phyloP scores from a whole-genome alignment of 2,888 invertebrate genomes.

The Nephrotoma appendiculata region DNA sequence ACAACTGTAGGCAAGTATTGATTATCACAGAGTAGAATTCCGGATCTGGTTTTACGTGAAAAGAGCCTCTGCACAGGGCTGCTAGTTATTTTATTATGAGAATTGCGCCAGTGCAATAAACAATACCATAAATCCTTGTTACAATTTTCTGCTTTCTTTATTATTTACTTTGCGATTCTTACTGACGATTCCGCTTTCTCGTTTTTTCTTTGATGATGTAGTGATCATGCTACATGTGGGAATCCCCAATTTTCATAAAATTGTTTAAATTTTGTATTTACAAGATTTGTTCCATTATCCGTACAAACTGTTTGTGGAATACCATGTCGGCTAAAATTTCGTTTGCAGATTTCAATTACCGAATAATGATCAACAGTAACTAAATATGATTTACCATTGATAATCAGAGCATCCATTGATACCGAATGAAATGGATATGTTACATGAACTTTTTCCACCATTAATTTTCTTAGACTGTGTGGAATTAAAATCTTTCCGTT shows the following conservation, averaged over 20 bases:
- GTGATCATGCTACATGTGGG: constrained; percentile 11
- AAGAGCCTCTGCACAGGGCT: not conserved
- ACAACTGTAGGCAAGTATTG: too few relatives aligned
- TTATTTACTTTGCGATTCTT: constrained; percentile 12
- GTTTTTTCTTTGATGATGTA: constrained; percentile 14
- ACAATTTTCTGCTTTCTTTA: constrained; percentile 3
- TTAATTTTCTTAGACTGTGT: constrained; percentile 15
- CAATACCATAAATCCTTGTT: constrained; percentile 5
- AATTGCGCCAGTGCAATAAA: constrained; percentile 6
- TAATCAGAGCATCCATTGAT: not conserved
- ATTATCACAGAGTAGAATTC: not conserved
- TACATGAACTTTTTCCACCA: not conserved
- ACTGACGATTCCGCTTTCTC: constrained; percentile 16
- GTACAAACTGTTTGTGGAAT: not conserved
- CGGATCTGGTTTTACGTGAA: not conserved
- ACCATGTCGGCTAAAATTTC: constrained; percentile 3
- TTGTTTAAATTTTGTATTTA: not conserved
- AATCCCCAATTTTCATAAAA: constrained; percentile 7
- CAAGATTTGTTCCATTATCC: constrained; percentile 10
- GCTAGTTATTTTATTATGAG: constrained; percentile 6
- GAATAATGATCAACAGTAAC: not conserved
- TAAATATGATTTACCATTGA: not conserved
- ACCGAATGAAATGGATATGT: not conserved
- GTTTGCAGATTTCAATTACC: not conserved
- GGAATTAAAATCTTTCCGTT: not conserved